Base-by-base conservation (phyloP, 2,797 vertebrate genomes). In the Typhlichthys eigenmanni region DNA sequence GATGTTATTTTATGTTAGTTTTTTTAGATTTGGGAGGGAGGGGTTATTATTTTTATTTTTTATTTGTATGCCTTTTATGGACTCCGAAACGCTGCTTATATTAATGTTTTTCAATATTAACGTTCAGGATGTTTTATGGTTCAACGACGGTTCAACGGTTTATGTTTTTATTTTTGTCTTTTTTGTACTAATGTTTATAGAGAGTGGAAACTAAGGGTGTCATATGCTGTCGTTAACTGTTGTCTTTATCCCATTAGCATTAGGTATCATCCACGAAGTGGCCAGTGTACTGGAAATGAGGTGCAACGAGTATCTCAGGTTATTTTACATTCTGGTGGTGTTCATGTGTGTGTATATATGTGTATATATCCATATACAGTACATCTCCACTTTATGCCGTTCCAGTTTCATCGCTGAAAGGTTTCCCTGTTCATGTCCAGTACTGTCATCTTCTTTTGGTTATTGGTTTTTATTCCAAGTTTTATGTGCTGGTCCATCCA, bases 241-340 rank as follows among this genome's bases (percentile, higher is more conserved):
- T 85, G 86, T 88, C 48, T 82, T 87, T 82, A 81, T 77, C 66
- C 77, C 85, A 85, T 83, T 34, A 61, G 87, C 72, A 72, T 82
- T 82, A 88, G 76, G 54, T 71, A 73, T 79, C 84, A 83, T 85
- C 73, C 76, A 68, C 86, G 79, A 86, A 84, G 82, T 87, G 88
- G 87, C 87, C 90, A 89, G 90, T 90, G 84, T 90, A 91, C 88
- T 89, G 90, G 91, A 89, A 91, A 93, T 93, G 92, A 93, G 93
- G 91, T 93, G 92, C 92, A 91, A 87, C 87, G 84, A 91, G 92
- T 92, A 92, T 94, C 93, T 94, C 93, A 93, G 92, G 93, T 93
- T 92, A 91, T 89, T 92, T 92, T 90, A 81, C 88, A 91, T 94
- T 92, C 87, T 89, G 89, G 89, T 92, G 90, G 89, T 92, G 91